Evolutionary conservation across 2,888 invertebrate genomes (phyloP), one percentile per base, ranked within the genome.

Genomic region (Cylloceria caligata): DNA sequence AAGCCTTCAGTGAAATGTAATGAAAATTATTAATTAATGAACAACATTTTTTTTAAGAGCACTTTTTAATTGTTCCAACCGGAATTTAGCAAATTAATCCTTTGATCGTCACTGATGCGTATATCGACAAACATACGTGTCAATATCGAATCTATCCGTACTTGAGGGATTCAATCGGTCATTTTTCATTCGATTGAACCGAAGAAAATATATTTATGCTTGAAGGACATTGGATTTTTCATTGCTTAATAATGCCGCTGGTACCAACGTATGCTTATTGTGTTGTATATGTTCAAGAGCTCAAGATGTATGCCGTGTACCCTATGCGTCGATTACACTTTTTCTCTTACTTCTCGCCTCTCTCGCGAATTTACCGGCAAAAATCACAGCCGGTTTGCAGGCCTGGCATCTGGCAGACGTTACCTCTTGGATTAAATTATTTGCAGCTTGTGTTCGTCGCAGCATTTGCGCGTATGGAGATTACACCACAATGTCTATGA

Each of bases 351-450:
- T 86, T 85, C 74, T 69, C 83, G 68, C 83, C 52, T 84, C 52
- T 84, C 75, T 60, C 55, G 65, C 82, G 75, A 27, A 52, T 52
- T 9, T 30, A 52, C 24, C n/a, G 24, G 75, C 62, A 83, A 85
- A 84, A 89, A 87, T 89, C 87, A 83, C 86, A 84, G 86, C 87
- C 86, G 87, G 87, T 89, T 89, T 83, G 82, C 81, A 82, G 55
- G 72, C 64, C 84, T 65, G 87, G 87, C 90, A 90, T 89, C 88
- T 90, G 90, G 90, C 86, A 90, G 87, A 90, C 89, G 90, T 90
- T 88, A 90, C 90, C 90, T 90, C 83, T 84, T n/a, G 68, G 30
- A 39, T 60, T 65, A 42, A 72, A 75, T 11, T 34, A 55, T 36
- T 39, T 39, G 36, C 36, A 27, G 21, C 16, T 67, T 47, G 45